Evolutionary conservation across 1,140 invertebrate species (phyloP), one percentile per base, ranked within the genome.

Genomic region (Aphelinus certus): DNA sequence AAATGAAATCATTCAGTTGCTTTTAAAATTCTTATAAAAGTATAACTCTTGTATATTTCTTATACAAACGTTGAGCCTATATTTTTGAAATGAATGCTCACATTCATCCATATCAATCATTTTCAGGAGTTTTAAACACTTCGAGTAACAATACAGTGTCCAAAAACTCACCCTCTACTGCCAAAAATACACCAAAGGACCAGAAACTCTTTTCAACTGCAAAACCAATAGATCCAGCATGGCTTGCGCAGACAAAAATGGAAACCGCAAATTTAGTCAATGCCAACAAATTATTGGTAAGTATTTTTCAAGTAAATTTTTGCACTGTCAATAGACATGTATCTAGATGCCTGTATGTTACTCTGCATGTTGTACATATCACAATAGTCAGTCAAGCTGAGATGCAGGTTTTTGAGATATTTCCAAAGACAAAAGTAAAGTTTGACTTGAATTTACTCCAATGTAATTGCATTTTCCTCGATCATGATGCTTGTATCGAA

Each of bases 221-320:
- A 47, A 87, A 87, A 78, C 81, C 84, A 7, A 88, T 88, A 49
- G 87, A 88, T 79, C 87, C 87, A 55, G 84, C 81, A 47, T 88
- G 86, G 87, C 75, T 88, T 47, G 86, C 86, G 42, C 87, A 88
- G 74, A 87, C 86, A 2, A 86, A 86, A 78, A 82, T 87, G 77
- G 87, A 88, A 68, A 82, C 85, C 26, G 83, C 85, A 10, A 88
- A 86, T 77, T 85, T 88, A 81, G 85, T 85, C 51, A 86, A 83
- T 76, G 83, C 83, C 48, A 85, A 85, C 77, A 84, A 84, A 71
- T 71, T 84, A 47, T 73, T 84, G 79, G 81, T 83, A 81, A 76
- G 76, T 10, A 43, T 53, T 9, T 53, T 53, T 53, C 4, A 53
- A 26, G 26, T 26, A 26, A 26, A 26, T 26, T 26, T 26, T 26